Conservation (phyloP, 2,888 invertebrate species). For the Stenoptilia bipunctidactyla region DNA sequence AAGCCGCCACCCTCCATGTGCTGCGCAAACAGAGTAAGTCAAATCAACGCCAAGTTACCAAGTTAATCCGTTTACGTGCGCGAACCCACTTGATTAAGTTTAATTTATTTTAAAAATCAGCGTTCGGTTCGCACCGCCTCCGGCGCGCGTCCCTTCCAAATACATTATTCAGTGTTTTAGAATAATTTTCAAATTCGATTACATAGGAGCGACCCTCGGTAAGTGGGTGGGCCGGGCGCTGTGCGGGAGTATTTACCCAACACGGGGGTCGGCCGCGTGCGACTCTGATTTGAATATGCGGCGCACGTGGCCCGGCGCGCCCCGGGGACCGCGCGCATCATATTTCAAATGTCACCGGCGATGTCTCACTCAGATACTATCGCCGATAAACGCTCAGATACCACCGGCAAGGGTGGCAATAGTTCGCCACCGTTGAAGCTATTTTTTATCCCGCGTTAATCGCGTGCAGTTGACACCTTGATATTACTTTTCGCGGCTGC, state of each 20-base stretch:
- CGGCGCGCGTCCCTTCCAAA: constrained; percentile 58
- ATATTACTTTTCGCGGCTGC: constrained; percentile 57
- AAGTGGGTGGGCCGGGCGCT: constrained; percentile 62
- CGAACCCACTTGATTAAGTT: constrained; percentile 72
- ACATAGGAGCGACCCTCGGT: constrained; percentile 69
- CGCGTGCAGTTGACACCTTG: constrained; percentile 69
- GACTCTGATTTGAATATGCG: constrained; percentile 69
- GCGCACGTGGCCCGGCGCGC: constrained; percentile 59
- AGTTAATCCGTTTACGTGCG: constrained; percentile 71
- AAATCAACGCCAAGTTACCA: constrained; percentile 65
- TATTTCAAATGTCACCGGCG: constrained; percentile 71
- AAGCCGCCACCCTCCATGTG: constrained; percentile 45
- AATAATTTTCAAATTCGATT: constrained; percentile 73
- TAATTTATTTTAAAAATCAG: constrained; percentile 71
- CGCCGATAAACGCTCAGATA: constrained; percentile 65
- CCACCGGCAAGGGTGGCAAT: constrained; percentile 56
- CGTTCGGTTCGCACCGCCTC: constrained; percentile 46
- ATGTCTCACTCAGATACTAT: constrained; percentile 71
- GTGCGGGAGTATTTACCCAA: constrained; percentile 72
- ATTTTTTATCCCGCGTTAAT: constrained; percentile 68
- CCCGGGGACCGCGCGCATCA: constrained; percentile 65
- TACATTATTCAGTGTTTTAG: constrained; percentile 73
- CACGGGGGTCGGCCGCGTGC: constrained; percentile 68
- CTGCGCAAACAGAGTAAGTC: constrained; percentile 55
- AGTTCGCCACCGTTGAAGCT: constrained; percentile 44